Percentiles rank a stretch among this genome's conserved stretches.
phyloP scores from a whole-genome alignment of 1,140 invertebrate species.

The Diachasmimorpha longicaudata region DNA sequence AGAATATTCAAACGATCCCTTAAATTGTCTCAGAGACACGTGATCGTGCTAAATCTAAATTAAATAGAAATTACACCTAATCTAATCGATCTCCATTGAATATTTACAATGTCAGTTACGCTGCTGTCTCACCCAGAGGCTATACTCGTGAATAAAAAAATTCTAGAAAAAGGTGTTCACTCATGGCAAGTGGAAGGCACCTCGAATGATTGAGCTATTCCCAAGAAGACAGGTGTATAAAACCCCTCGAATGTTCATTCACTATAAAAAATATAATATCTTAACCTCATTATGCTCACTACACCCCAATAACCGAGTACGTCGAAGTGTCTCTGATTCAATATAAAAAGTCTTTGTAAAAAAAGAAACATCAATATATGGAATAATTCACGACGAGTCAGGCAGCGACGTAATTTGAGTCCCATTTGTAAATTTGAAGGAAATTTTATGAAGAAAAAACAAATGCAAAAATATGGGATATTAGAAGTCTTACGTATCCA shows the following conservation, averaged over 20 bases:
- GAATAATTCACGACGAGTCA: too few relatives aligned
- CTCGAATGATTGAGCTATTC: slow-evolving; percentile 50
- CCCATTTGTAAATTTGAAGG: too few relatives aligned
- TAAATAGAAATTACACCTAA: slow-evolving; percentile 43
- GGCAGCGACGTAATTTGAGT: too few relatives aligned
- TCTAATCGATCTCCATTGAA: slow-evolving; percentile 24
- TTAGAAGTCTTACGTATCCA: too few relatives aligned
- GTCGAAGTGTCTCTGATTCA: slow-evolving; percentile 39
- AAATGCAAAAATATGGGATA: too few relatives aligned
- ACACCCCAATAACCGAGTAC: slow-evolving; percentile 45
- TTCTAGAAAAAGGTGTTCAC: slow-evolving; percentile 30
- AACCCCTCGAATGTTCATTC: slow-evolving; percentile 27
- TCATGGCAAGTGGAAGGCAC: slow-evolving; percentile 60
- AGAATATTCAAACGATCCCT: neutral
- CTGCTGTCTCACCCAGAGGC: neutral
- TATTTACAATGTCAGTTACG: slow-evolving; percentile 49
- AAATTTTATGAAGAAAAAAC: slow-evolving; percentile 14
- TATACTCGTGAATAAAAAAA: neutral
- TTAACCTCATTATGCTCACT: slow-evolving; percentile 26
- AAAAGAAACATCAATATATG: neutral
- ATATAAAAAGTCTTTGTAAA: slow-evolving; percentile 36
- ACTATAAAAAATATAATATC: slow-evolving; percentile 41
- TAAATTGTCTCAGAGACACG: slow-evolving; percentile 9
- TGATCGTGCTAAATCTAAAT: slow-evolving; percentile 19
- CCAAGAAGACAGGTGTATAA: slow-evolving; percentile 18